These are phyloP conservation scores for Lepidonotus clava DNA, from an alignment of 2,888 invertebrate species.

Conservation along the genomic window DNA sequence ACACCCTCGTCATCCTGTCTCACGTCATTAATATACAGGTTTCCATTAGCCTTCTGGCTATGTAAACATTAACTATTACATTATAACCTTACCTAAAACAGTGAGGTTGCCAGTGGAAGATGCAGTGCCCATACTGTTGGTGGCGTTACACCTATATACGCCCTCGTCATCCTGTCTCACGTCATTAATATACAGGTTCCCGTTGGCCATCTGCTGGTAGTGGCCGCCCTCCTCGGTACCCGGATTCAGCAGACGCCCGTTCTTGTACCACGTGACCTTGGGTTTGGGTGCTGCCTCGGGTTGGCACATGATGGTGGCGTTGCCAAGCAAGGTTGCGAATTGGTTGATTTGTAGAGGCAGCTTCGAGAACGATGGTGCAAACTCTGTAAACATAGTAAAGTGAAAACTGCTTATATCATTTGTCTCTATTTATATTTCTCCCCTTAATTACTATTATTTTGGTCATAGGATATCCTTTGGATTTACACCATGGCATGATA, in stretches of 20 bases:
- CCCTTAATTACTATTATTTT: too few relatives aligned
- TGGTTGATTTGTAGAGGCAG: constrained; percentile 91
- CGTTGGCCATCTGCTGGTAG: constrained; percentile 88
- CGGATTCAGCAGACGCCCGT: constrained; percentile 82
- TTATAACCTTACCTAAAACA: constrained; percentile 68
- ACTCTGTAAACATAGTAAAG: constrained; percentile 67
- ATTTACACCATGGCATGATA: too few relatives aligned
- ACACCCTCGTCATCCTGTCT: constrained; percentile 68
- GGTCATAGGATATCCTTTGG: too few relatives aligned
- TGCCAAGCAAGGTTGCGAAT: constrained; percentile 95
- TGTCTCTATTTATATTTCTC: too few relatives aligned
- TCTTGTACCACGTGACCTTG: constrained; percentile 89
- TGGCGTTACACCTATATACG: too few relatives aligned
- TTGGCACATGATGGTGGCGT: constrained; percentile 92
- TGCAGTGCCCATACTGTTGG: too few relatives aligned
- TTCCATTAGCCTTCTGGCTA: constrained; percentile 94
- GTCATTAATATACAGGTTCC: too few relatives aligned
- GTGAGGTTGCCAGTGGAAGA: too few relatives aligned
- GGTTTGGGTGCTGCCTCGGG: constrained; percentile 94
- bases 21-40: too few relatives aligned
- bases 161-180: too few relatives aligned
- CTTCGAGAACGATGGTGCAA: constrained; percentile 93
- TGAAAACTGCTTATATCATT: too few relatives aligned
- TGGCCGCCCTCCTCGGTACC: constrained; percentile 65
- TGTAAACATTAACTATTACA: too few relatives aligned